A percentile compares a stretch with the other conserved stretches of the same genome.
Conservation (phyloP, 2,113 vertebrate species). For the Smithornis capensis region DNA sequence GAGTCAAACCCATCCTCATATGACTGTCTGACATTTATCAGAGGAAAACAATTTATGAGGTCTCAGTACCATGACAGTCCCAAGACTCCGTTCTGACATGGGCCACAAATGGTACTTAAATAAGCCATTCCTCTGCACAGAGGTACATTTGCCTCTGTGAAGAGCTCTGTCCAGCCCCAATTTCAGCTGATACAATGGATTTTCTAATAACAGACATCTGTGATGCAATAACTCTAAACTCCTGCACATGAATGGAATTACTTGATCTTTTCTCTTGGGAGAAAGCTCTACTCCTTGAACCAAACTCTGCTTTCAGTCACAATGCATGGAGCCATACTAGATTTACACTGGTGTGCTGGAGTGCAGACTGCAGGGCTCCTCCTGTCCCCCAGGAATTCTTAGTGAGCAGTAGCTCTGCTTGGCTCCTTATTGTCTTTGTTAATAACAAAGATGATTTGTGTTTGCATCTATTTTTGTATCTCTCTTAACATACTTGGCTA, state of each 20-base stretch:
- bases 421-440: not conserved
- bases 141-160: not conserved
- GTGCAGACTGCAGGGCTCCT: not conserved
- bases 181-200: not conserved
- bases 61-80: not conserved
- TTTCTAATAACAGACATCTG: not conserved
- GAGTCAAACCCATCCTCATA: not conserved
- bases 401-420: not conserved
- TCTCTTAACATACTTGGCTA: not conserved
- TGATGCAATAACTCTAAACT: not conserved
- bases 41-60: not conserved
- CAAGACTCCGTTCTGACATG: not conserved
- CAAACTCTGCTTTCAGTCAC: not conserved
- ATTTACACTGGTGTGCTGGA: not conserved
- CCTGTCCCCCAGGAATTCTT: not conserved
- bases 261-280: not conserved
- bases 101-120: not conserved
- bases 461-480: not conserved
- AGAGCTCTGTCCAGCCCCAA: not conserved
- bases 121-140: not conserved
- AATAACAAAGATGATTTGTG: conserved; percentile 11
- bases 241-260: not conserved
- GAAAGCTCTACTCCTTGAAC: not conserved
- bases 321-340: fast-evolving
- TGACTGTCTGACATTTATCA: not conserved